phyloP scores from a whole-genome alignment of 2,888 invertebrate genomes.

The Diabrotica balteata region DNA sequence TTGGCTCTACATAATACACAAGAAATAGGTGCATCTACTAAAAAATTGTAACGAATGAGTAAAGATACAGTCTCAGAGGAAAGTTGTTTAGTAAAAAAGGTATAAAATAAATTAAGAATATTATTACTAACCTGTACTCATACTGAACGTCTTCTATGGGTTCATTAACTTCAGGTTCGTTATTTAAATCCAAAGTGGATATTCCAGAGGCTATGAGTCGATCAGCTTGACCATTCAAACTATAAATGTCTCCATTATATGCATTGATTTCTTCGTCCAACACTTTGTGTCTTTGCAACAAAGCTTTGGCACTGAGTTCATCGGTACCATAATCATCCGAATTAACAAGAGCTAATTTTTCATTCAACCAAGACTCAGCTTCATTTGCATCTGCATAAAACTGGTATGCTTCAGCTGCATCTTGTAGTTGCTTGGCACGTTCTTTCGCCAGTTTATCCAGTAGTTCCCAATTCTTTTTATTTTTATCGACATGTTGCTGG shows the following conservation, averaged over 20 bases:
- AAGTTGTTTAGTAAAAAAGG: too few relatives aligned
- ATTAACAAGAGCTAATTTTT: slow-evolving; percentile 89
- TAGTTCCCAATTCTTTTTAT: slow-evolving; percentile 88
- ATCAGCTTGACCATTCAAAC: slow-evolving; percentile 79
- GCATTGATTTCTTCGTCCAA: slow-evolving; percentile 89
- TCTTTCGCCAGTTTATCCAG: slow-evolving; percentile 82
- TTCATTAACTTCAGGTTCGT: slow-evolving; percentile 69
- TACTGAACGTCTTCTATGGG: slow-evolving; percentile 71
- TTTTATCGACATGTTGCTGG: slow-evolving; percentile 77
- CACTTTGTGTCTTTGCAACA: slow-evolving; percentile 85
- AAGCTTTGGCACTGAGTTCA: slow-evolving; percentile 88
- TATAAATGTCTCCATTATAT: slow-evolving; percentile 83
- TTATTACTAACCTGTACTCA: slow-evolving; percentile 49
- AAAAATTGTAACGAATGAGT: too few relatives aligned
- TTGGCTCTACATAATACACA: too few relatives aligned
- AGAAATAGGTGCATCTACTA: too few relatives aligned
- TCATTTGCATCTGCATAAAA: slow-evolving; percentile 98
- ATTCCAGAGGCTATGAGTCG: slow-evolving; percentile 79
- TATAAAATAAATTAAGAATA: not conserved
- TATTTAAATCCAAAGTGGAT: slow-evolving; percentile 69
- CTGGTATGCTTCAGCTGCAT: slow-evolving; percentile 93
- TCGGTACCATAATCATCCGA: slow-evolving; percentile 91
- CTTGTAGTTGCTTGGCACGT: slow-evolving; percentile 78
- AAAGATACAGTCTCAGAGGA: too few relatives aligned
- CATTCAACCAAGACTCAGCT: slow-evolving; percentile 96